phyloP scores from a whole-genome alignment of 2,797 vertebrate genomes.

The Enteromius argenteus region DNA sequence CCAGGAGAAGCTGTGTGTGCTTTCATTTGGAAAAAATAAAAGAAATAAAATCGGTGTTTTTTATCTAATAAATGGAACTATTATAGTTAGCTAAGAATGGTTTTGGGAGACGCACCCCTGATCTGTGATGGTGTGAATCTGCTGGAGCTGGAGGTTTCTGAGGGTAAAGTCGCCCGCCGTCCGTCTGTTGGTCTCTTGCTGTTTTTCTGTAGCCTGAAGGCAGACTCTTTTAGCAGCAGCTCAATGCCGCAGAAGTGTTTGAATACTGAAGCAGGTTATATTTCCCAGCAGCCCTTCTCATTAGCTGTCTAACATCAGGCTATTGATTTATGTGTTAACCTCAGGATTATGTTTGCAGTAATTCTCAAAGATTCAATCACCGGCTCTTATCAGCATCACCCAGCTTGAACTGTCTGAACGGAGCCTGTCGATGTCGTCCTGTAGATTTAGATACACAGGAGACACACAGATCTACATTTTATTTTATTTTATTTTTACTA shows the following conservation, averaged over 20 bases:
- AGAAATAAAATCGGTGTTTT: background rate
- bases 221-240: background rate
- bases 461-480: background rate
- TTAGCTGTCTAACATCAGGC: conserved; percentile 15
- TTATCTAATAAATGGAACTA: background rate
- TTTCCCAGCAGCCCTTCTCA: conserved; percentile 3
- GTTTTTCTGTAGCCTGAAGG: background rate
- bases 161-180: background rate
- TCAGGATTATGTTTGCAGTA: conserved; percentile 47
- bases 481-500: background rate
- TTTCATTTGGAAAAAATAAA: background rate
- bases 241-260: background rate
- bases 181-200: background rate
- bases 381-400: conserved; percentile 31
- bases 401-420: conserved; percentile 23
- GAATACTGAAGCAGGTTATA: background rate
- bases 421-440: background rate
- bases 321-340: conserved; percentile 54
- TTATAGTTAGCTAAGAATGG: no score
- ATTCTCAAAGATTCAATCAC: conserved; percentile 45
- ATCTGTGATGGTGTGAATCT: background rate
- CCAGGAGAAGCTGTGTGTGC: background rate
- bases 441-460: background rate
- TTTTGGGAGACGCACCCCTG: no score
- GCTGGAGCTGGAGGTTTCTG: background rate